Evolutionary conservation across 1,140 invertebrate species (phyloP).

Genomic region (Neelides sp.): DNA sequence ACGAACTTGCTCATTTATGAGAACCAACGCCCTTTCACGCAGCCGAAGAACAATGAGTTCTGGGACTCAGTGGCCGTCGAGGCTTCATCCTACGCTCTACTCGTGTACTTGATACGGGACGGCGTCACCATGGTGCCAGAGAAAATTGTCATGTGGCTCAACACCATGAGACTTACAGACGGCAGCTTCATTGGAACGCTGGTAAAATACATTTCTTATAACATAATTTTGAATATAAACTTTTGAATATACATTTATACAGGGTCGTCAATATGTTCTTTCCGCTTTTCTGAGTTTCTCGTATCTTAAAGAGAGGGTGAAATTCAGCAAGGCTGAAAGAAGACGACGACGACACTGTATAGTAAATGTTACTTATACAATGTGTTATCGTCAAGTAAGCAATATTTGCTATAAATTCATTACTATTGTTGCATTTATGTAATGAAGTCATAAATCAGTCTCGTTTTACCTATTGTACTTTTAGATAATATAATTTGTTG

Average conservation of each 20-base stretch:
- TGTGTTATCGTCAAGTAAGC: too few relatives aligned
- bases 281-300: background rate
- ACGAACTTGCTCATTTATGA: constrained; percentile 37
- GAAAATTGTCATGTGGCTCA: constrained; percentile 46
- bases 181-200: constrained; percentile 46
- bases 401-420: too few relatives aligned
- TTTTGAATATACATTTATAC: background rate
- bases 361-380: too few relatives aligned
- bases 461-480: too few relatives aligned
- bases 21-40: constrained; percentile 41
- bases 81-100: constrained; percentile 46
- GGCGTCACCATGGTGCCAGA: constrained; percentile 37
- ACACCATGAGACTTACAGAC: constrained; percentile 44
- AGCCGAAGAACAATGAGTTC: constrained; percentile 37
- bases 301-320: too few relatives aligned
- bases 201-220: constrained; percentile 33
- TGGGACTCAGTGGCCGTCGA: constrained; percentile 42
- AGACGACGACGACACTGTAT: too few relatives aligned
- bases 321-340: too few relatives aligned
- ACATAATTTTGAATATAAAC: background rate
- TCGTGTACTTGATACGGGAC: constrained; percentile 40
- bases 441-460: too few relatives aligned
- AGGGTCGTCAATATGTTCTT: background rate
- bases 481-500: too few relatives aligned
- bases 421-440: too few relatives aligned